Evolutionary conservation across 2,888 invertebrate species (phyloP), one percentile per base, ranked within the genome.

Genomic region (Tipula lateralis): DNA sequence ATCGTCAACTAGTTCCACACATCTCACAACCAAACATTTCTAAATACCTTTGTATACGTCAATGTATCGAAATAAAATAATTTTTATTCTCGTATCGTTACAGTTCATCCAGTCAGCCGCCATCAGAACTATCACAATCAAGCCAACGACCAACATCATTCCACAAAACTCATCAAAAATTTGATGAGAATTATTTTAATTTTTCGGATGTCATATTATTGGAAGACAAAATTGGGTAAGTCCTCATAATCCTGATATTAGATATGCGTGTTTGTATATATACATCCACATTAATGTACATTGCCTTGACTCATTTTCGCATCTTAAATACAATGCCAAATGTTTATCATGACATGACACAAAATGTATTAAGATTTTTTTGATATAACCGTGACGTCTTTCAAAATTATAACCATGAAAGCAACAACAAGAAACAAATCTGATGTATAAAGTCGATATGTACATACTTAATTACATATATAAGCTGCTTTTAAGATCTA

Each of bases 181-280:
- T 66, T 66, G 66, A 66, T 66, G 66, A 66, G 66, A 66, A 66
- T 66, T 66, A 66, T 66, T 66, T 66, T 66, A 66, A 66, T 66
- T 66, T 19, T 66, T 66, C 66, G 66, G 24, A 66, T 66, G 66
- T 66, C 66, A 66, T 66, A 66, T 66, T 66, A 66, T 66, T 66
- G 66, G 66, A 66, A 66, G 66, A 66, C 66, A 66, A 66, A 66
- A 66, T 66, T 66, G 66, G 66, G 66, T 66, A 66, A 66, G 66
- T 66, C 66, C 19, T 24, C 24, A 50, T 50, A 44, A 50, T 16
- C 44, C n/a, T 16, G 5, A n/a, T 16, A 5, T n/a, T 50, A 16
- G 19, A 50, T 50, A 50, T 6, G 16, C 16, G 19, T 50, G 16
- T 50, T 50, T 12, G 2, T 50, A 7, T 50, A 13, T 2, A 50